Evolutionary conservation across 1,140 invertebrate genomes (phyloP).

Genomic region (Bradysia coprophila): DNA sequence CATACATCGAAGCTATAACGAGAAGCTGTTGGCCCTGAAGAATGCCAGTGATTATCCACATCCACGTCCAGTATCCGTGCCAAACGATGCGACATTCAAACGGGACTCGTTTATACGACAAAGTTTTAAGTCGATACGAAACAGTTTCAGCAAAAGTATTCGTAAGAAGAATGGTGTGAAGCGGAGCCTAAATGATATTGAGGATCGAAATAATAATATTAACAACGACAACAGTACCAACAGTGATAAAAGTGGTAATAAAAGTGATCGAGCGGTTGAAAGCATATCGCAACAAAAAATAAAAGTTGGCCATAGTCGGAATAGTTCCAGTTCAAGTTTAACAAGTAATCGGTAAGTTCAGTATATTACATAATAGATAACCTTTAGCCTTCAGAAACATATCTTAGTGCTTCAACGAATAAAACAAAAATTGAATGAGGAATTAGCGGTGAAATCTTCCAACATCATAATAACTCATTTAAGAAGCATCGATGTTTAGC

Average conservation of each 20-base stretch:
- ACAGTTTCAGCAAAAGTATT: neutral
- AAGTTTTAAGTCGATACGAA: neutral
- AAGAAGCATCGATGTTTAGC: too few relatives aligned
- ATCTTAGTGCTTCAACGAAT: too few relatives aligned
- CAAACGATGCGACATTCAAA: neutral
- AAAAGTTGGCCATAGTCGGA: neutral
- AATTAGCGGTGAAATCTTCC: too few relatives aligned
- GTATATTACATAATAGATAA: too few relatives aligned
- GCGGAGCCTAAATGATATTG: neutral
- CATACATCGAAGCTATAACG: neutral
- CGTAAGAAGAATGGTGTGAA: neutral
- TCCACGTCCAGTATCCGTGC: neutral
- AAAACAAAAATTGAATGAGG: too few relatives aligned
- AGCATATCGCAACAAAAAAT: neutral
- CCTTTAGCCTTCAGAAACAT: too few relatives aligned
- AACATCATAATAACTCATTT: too few relatives aligned
- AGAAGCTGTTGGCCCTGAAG: neutral
- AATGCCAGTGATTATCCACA: neutral
- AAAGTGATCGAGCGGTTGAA: neutral
- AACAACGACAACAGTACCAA: neutral
- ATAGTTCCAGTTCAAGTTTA: neutral
- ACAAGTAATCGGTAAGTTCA: neutral
- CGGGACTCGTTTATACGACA: neutral
- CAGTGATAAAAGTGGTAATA: neutral
- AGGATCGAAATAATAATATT: neutral